Evolutionary conservation across 2,797 vertebrate genomes (phyloP).

Genomic region (Dermochelys coriacea): DNA sequence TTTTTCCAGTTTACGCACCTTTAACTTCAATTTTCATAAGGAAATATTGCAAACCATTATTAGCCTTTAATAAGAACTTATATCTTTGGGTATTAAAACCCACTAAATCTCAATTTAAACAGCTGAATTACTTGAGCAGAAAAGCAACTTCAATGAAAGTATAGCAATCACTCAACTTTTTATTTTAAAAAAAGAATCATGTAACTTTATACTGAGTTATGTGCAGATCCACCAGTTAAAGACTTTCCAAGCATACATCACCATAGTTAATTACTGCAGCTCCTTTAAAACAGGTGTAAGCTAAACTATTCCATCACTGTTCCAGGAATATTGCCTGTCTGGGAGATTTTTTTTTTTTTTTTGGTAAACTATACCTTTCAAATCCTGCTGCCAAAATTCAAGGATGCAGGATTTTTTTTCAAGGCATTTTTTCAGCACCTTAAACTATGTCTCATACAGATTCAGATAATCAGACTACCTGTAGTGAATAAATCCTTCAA

Average conservation of each 20-base stretch:
- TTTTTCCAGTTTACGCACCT: neutral
- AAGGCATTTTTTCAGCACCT: conserved; percentile 51
- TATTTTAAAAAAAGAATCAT: neutral
- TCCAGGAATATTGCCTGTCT: conserved; percentile 9
- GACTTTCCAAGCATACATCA: neutral
- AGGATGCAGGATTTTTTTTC: conserved; percentile 29
- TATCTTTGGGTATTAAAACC: neutral
- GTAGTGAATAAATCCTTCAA: conserved; percentile 58
- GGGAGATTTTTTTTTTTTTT: conserved; percentile 5
- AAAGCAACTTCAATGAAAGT: neutral
- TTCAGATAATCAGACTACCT: conserved; percentile 58
- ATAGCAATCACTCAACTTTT: neutral
- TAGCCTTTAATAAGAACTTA: neutral
- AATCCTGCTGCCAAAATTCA: conserved; percentile 32
- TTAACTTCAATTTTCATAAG: neutral
- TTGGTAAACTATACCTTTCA: conserved; percentile 59
- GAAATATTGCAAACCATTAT: neutral
- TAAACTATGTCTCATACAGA: conserved; percentile 55
- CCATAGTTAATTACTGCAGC: neutral
- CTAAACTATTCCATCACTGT: neutral
- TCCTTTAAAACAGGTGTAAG: neutral
- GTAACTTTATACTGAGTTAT: neutral
- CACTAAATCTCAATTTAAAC: neutral
- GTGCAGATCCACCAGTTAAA: neutral
- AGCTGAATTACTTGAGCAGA: neutral